phyloP scores from a whole-genome alignment of 2,113 vertebrate species.

The Pelecanus crispus region DNA sequence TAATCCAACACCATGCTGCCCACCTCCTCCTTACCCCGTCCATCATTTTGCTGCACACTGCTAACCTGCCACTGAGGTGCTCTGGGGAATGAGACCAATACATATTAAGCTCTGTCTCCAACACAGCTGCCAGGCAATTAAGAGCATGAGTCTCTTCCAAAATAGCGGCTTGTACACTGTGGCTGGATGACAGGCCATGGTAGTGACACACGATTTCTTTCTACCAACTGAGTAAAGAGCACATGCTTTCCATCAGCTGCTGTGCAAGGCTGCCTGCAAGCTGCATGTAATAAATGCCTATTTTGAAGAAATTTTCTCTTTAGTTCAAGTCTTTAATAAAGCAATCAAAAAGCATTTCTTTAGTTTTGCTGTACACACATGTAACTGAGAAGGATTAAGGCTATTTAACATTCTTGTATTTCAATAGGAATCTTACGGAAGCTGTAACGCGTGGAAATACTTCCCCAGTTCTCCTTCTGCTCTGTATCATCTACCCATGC shows the following conservation, averaged over 20 bases:
- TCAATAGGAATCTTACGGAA: background rate
- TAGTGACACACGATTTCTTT: background rate
- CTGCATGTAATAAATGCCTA: background rate
- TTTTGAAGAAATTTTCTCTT: background rate
- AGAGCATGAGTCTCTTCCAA: background rate
- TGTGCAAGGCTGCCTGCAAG: background rate
- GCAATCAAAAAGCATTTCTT: background rate
- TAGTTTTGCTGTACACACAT: background rate
- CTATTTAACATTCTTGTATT: background rate
- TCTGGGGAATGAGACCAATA: background rate
- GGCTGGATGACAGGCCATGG: background rate
- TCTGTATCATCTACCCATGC: fast-evolving
- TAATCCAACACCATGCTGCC: fast-evolving
- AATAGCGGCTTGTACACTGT: background rate
- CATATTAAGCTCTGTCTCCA: background rate
- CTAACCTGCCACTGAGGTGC: background rate
- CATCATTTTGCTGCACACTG: background rate
- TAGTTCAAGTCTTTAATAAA: background rate
- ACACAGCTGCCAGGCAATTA: background rate
- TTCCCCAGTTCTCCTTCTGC: background rate
- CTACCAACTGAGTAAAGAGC: background rate
- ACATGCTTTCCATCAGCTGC: background rate
- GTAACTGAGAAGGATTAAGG: background rate
- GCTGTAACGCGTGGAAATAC: fast-evolving
- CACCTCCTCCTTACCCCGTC: background rate